phyloP scores from a whole-genome alignment of 1,140 invertebrate species.

The Drosophila persimilis region DNA sequence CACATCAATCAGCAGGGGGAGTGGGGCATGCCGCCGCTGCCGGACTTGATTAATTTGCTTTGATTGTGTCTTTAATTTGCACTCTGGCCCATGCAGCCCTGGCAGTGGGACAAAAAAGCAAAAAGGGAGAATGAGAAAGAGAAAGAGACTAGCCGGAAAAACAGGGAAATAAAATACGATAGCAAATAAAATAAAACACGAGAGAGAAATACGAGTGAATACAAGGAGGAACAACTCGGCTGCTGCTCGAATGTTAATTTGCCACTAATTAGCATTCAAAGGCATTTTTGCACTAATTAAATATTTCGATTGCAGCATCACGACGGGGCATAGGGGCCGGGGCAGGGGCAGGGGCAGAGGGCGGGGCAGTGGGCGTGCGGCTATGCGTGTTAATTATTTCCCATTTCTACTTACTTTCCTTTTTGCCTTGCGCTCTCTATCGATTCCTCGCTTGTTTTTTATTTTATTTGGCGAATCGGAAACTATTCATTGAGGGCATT shows the following conservation, averaged over 20 bases:
- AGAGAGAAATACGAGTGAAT: neutral
- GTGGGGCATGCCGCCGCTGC: constrained; percentile 36
- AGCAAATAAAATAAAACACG: constrained; percentile 31
- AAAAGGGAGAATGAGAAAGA: neutral
- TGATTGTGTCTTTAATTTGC: constrained; percentile 80
- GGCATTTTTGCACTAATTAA: constrained; percentile 80
- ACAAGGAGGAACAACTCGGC: constrained; percentile 21
- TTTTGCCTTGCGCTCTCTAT: constrained; percentile 19
- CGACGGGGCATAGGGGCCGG: neutral
- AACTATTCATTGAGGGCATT: constrained; percentile 65
- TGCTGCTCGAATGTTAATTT: constrained; percentile 71
- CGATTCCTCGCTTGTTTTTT: constrained; percentile 3
- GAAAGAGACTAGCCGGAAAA: neutral
- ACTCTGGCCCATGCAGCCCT: constrained; percentile 30
- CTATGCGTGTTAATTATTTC: constrained; percentile 65
- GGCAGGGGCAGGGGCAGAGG: neutral
- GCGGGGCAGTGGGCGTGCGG: constrained; percentile 16
- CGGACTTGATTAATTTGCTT: constrained; percentile 79
- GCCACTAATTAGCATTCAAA: constrained; percentile 81
- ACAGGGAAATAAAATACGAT: constrained; percentile 14
- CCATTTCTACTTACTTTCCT: no score
- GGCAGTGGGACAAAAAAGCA: constrained; percentile 10
- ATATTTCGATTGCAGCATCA: constrained; percentile 72
- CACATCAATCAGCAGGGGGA: constrained; percentile 68
- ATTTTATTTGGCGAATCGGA: constrained; percentile 65